Evolutionary conservation across 92 coral and sea anemone genomes (phyloP).

Genomic region (Porites lobata): DNA sequence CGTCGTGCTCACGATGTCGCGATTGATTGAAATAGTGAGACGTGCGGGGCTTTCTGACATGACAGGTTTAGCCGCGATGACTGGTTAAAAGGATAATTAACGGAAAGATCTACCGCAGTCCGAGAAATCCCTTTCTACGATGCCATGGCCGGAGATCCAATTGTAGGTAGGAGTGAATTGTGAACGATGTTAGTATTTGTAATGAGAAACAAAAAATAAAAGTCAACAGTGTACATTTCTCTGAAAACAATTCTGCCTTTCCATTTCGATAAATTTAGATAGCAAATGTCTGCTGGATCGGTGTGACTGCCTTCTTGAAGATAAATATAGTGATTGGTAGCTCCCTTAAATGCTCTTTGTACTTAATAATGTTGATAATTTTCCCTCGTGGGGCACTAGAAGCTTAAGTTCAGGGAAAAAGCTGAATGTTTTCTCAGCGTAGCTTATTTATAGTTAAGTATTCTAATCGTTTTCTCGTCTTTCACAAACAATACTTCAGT

Average conservation of each 20-base stretch:
- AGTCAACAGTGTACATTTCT: slow-evolving; percentile 23
- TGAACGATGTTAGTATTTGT: slow-evolving; percentile 18
- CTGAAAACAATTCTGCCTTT: slow-evolving; percentile 15
- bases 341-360: background rate
- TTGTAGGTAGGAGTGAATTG: slow-evolving; percentile 18
- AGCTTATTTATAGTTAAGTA: background rate
- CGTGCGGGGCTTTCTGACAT: slow-evolving; percentile 38
- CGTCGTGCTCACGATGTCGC: slow-evolving; percentile 38
- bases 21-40: slow-evolving; percentile 39
- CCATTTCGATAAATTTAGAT: no score
- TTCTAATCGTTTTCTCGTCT: background rate
- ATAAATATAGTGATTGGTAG: no score
- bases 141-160: background rate
- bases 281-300: background rate
- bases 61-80: slow-evolving; percentile 54
- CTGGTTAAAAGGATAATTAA: slow-evolving; percentile 19
- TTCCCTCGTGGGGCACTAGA: background rate
- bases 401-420: no score
- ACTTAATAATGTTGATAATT: background rate
- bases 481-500: background rate
- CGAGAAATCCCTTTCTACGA: slow-evolving; percentile 19
- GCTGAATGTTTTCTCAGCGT: background rate
- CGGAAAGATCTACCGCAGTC: slow-evolving; percentile 33
- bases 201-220: slow-evolving; percentile 8
- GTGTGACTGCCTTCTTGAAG: background rate